Evolutionary conservation across 2,797 vertebrate species (phyloP).

Genomic region (Cuculus canorus): DNA sequence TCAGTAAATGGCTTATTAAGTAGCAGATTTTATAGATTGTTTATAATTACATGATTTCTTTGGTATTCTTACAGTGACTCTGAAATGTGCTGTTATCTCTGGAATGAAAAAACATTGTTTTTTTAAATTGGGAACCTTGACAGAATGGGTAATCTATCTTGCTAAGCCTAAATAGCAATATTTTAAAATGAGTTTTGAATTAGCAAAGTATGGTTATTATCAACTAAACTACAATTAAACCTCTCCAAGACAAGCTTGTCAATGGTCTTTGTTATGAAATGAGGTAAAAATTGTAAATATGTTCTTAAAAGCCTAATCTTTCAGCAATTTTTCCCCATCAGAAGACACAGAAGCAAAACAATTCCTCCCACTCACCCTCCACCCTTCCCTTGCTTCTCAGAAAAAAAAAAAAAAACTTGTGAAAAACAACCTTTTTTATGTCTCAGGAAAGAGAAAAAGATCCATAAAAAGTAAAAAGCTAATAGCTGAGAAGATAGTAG

Average conservation of each 20-base stretch:
- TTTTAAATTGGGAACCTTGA: neutral
- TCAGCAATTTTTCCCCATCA: neutral
- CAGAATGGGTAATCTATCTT: neutral
- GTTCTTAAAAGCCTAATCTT: conserved; percentile 16
- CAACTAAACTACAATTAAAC: neutral
- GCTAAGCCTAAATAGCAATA: neutral
- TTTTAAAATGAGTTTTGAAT: neutral
- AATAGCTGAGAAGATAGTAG: neutral
- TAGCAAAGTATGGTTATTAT: neutral
- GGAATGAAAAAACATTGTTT: neutral
- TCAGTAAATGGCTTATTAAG: neutral
- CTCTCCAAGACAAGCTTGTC: neutral
- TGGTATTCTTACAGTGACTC: neutral
- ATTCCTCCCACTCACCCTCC: neutral
- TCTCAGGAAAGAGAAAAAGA: neutral
- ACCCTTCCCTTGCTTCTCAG: rapidly evolving
- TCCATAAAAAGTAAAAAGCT: neutral
- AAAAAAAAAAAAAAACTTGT: neutral
- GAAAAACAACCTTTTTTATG: neutral
- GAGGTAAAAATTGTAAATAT: neutral
- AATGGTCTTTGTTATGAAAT: conserved; percentile 3
- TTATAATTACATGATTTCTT: neutral
- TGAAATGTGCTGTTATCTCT: neutral
- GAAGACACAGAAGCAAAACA: neutral
- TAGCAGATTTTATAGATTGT: neutral